phyloP scores from a whole-genome alignment of 2,888 invertebrate genomes.

The Drosophila antonietae region DNA sequence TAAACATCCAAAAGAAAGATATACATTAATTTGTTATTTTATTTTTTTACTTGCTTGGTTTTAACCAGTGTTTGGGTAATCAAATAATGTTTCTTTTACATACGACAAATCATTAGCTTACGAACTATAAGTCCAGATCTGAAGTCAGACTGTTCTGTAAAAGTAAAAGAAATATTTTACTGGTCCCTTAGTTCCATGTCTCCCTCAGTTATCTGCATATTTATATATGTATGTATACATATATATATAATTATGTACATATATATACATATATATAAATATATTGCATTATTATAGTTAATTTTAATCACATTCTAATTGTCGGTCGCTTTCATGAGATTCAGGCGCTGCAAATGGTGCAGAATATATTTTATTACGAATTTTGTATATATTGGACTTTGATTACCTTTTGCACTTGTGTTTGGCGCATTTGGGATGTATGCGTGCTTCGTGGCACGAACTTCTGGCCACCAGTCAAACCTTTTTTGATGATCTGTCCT shows the following conservation, averaged over 20 bases:
- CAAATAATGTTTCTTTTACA: neutral
- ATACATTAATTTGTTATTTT: neutral
- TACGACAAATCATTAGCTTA: constrained; percentile 1
- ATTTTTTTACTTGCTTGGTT: constrained; percentile 1
- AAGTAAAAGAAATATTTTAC: constrained; percentile 18
- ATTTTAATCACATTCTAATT: constrained; percentile 13
- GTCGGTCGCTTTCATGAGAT: constrained; percentile 2
- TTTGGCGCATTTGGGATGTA: constrained; percentile 49
- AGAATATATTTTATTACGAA: neutral
- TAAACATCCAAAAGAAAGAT: constrained; percentile 36
- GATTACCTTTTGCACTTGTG: constrained; percentile 43
- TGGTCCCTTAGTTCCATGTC: constrained; percentile 13
- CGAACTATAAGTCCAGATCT: constrained; percentile 16
- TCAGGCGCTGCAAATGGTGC: constrained; percentile 38
- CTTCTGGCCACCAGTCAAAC: constrained; percentile 17
- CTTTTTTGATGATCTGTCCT: constrained; percentile 29
- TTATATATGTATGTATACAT: neutral
- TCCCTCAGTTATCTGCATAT: neutral
- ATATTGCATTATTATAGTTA: neutral
- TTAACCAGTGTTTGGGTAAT: constrained; percentile 11
- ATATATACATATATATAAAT: neutral
- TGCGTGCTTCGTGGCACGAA: constrained; percentile 41
- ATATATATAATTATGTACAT: neutral
- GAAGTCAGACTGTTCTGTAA: constrained; percentile 19
- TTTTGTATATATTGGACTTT: neutral